Evolutionary conservation across 2,113 vertebrate genomes (phyloP).

Genomic region (Ptychochromis oligacanthus): DNA sequence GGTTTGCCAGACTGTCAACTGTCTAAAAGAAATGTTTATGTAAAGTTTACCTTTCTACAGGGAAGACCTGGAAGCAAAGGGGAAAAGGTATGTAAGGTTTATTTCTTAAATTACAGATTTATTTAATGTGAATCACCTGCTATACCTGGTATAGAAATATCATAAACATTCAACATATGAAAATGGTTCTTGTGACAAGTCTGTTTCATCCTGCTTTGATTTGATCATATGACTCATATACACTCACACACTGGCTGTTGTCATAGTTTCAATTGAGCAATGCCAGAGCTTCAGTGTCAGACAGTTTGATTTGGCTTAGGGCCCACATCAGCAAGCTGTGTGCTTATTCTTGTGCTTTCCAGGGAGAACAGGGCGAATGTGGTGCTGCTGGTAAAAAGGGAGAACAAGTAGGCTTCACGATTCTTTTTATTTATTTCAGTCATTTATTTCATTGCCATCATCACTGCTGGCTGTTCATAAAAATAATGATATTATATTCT

Average conservation of each 20-base stretch:
- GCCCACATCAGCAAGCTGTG: not conserved
- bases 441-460: not conserved
- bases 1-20: no score
- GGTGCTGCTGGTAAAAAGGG: slow-evolving; percentile 84
- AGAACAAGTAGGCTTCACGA: slow-evolving; percentile 78
- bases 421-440: not conserved
- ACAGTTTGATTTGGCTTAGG: not conserved
- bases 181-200: not conserved
- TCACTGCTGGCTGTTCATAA: not conserved
- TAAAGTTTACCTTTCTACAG: slow-evolving; percentile 30
- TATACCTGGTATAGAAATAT: no score
- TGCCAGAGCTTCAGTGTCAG: not conserved
- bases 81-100: slow-evolving; percentile 63
- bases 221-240: not conserved
- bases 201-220: not conserved
- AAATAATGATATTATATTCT: not conserved
- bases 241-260: not conserved
- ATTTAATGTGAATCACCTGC: no score
- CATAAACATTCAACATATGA: not conserved
- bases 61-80: slow-evolving; percentile 71
- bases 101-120: not conserved
- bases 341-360: not conserved
- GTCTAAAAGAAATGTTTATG: not conserved
- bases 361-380: slow-evolving; percentile 86
- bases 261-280: not conserved